Conservation (phyloP, 2,797 vertebrate genomes). For the Tarsius wallacei region DNA sequence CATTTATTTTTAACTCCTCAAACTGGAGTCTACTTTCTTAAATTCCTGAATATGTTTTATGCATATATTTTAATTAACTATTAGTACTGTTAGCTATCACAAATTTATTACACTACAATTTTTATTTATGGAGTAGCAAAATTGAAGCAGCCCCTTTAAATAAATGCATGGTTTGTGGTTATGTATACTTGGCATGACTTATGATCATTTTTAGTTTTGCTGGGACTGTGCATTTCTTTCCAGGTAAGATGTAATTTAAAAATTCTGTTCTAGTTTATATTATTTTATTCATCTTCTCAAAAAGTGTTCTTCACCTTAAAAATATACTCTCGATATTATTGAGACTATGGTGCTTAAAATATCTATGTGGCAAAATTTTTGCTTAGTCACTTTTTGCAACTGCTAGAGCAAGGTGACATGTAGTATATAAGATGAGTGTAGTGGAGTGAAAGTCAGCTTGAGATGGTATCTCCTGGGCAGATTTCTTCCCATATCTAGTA, state of each 20-base stretch:
- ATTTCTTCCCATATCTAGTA: not conserved
- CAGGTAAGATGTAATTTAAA: not conserved
- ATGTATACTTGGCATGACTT: not conserved
- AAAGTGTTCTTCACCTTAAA: conserved; percentile 10
- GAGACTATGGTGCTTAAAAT: conserved; percentile 16
- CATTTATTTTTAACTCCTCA: conserved; percentile 57
- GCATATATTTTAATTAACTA: conserved; percentile 3
- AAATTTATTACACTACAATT: not conserved
- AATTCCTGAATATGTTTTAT: conserved; percentile 46
- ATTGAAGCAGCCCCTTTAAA: conserved; percentile 40
- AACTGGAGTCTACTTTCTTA: conserved; percentile 27
- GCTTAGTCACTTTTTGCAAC: conserved; percentile 20
- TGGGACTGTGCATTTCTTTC: conserved; percentile 15
- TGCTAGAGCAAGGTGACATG: not conserved
- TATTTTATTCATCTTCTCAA: conserved; percentile 21
- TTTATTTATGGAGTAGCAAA: conserved; percentile 49
- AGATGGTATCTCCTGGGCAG: not conserved
- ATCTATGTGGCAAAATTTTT: conserved; percentile 26
- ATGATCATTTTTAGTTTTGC: conserved; percentile 18
- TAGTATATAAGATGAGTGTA: not conserved
- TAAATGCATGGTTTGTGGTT: not conserved
- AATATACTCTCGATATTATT: conserved; percentile 34
- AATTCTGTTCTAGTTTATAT: not conserved
- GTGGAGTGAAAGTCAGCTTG: not conserved
- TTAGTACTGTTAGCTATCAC: not conserved